Percentiles rank a stretch among this genome's conserved stretches.
phyloP scores from a whole-genome alignment of 2,797 vertebrate species.

The Nothura maculosa region DNA sequence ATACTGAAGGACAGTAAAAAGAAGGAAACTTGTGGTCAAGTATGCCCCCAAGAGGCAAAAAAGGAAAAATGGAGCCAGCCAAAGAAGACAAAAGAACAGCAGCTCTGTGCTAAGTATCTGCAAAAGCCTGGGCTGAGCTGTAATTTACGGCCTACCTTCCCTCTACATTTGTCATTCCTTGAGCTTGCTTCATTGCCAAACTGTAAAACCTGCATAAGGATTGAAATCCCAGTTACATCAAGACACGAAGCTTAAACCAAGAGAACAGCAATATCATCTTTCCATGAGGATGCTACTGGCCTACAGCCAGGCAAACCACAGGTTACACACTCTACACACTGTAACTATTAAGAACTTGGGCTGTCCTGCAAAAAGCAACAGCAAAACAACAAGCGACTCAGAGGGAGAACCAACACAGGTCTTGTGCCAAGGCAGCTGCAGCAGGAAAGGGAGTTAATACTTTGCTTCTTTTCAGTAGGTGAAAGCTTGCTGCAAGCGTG shows the following conservation, averaged over 20 bases:
- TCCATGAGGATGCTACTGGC: background rate
- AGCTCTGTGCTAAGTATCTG: background rate
- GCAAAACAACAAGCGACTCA: too few relatives aligned
- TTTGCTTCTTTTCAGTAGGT: background rate
- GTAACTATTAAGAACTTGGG: too few relatives aligned
- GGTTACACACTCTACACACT: background rate
- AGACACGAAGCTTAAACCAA: background rate
- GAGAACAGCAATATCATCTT: background rate
- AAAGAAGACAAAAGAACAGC: slow-evolving; percentile 40
- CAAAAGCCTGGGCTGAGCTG: background rate
- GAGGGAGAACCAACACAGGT: too few relatives aligned
- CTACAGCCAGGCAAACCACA: background rate
- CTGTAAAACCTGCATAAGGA: background rate
- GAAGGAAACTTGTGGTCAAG: slow-evolving; percentile 51
- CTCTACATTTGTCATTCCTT: fast-evolving
- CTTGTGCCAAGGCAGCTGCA: background rate
- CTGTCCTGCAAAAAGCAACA: too few relatives aligned
- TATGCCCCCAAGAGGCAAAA: slow-evolving; percentile 77
- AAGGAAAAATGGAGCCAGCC: background rate
- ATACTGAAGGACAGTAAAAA: background rate
- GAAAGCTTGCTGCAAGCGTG: background rate
- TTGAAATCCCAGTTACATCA: background rate
- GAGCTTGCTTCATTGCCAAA: background rate
- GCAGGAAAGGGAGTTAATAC: background rate
- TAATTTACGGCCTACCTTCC: background rate